These are phyloP conservation scores for Leptodactylus fallax DNA, from an alignment of 2,797 vertebrate species.

Conservation along the genomic window DNA sequence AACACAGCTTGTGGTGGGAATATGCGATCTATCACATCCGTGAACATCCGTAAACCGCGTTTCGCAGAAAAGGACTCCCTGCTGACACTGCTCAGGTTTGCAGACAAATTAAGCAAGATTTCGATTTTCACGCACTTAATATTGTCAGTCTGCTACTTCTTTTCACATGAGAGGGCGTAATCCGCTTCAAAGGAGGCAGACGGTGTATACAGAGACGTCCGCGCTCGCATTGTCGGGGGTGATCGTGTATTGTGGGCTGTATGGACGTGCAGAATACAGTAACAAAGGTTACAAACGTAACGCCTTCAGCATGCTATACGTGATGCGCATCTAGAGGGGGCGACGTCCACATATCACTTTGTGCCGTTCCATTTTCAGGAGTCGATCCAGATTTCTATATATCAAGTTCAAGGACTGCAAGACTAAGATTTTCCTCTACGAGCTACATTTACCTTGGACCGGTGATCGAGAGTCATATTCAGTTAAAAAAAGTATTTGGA, in stretches of 20 bases:
- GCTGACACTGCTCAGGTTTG: conserved; percentile 42
- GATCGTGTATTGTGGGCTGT: neutral
- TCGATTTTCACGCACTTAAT: conserved; percentile 48
- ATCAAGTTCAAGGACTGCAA: neutral
- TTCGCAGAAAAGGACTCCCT: conserved; percentile 37
- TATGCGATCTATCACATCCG: conserved; percentile 42
- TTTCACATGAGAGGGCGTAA: neutral
- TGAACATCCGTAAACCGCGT: conserved; percentile 36
- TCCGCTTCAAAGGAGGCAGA: neutral
- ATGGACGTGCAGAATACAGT: neutral
- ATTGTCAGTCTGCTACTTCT: conserved; percentile 26
- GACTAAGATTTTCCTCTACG: neutral
- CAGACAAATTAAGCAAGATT: conserved; percentile 48
- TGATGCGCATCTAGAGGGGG: too few relatives aligned
- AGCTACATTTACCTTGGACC: too few relatives aligned
- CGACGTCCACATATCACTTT: neutral
- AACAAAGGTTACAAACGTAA: too few relatives aligned
- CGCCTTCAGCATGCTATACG: too few relatives aligned
- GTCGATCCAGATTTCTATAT: neutral
- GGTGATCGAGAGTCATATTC: too few relatives aligned
- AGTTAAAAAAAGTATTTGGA: too few relatives aligned
- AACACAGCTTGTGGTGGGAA: conserved; percentile 49
- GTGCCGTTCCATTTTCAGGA: neutral
- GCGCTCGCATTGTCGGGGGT: neutral
- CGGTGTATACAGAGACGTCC: neutral